Conservation (phyloP, 2,888 invertebrate species). For the Andrena marginata region DNA sequence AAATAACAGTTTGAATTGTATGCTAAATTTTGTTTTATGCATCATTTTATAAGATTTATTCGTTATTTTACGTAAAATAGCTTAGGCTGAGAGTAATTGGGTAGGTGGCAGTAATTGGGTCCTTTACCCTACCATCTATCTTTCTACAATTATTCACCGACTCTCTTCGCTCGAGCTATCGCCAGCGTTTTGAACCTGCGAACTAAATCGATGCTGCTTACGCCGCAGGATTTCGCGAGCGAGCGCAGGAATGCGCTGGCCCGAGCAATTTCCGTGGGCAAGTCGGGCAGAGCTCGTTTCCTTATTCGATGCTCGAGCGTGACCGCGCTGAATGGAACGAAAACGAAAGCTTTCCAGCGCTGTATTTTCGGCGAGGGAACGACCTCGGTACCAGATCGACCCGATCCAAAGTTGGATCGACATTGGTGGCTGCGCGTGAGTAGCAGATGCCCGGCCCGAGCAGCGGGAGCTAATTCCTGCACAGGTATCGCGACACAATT, state of each 20-base stretch:
- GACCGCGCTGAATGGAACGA: constrained; percentile 21
- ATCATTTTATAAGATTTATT: too few relatives aligned
- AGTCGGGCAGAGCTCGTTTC: constrained; percentile 24
- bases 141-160: background rate
- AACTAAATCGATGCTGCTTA: background rate
- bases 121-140: too few relatives aligned
- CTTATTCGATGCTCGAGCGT: constrained; percentile 23
- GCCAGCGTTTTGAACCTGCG: background rate
- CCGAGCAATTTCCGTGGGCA: constrained; percentile 9
- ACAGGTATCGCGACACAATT: constrained; percentile 4
- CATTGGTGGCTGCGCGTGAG: constrained; percentile 18
- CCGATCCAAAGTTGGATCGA: constrained; percentile 9
- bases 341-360: constrained; percentile 24
- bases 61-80: too few relatives aligned
- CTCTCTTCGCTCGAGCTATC: background rate
- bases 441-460: background rate
- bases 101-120: too few relatives aligned
- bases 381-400: constrained; percentile 37
- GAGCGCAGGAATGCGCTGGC: constrained; percentile 40
- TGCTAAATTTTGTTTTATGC: too few relatives aligned
- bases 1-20: too few relatives aligned
- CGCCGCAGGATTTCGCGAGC: constrained; percentile 4
- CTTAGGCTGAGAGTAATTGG: too few relatives aligned
- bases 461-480: constrained; percentile 1
- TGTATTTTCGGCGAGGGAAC: constrained; percentile 36